phyloP scores from a whole-genome alignment of 1,140 invertebrate species.

The Dolichoris vasculosae region DNA sequence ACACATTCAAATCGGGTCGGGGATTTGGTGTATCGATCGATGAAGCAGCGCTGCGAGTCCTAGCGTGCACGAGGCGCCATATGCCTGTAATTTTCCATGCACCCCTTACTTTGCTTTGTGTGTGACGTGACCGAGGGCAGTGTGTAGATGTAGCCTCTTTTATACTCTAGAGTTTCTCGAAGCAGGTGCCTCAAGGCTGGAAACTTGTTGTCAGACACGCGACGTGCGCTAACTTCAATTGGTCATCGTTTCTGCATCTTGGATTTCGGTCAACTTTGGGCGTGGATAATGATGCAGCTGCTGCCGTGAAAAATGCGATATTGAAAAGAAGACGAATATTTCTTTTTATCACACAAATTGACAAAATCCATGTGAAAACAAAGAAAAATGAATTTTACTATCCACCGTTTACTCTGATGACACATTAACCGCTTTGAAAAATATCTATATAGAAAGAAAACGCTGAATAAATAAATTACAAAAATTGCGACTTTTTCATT shows the following conservation, averaged over 20 bases:
- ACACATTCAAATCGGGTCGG: not conserved
- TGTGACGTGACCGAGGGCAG: not conserved
- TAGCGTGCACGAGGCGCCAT: not conserved
- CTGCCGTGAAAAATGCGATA: too few species aligned
- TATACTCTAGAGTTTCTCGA: not conserved
- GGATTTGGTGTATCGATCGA: slow-evolving; percentile 21
- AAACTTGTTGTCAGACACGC: not conserved
- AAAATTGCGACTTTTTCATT: too few species aligned
- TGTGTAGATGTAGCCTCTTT: not conserved
- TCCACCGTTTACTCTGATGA: too few species aligned
- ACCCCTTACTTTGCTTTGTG: not conserved
- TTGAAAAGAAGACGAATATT: too few species aligned
- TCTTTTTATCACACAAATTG: too few species aligned
- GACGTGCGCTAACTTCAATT: not conserved
- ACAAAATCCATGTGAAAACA: too few species aligned
- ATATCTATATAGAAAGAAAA: too few species aligned
- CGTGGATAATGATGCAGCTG: not conserved
- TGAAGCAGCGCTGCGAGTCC: not conserved
- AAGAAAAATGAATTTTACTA: too few species aligned
- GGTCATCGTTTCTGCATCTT: not conserved
- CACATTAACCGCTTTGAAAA: too few species aligned
- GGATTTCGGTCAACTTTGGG: not conserved
- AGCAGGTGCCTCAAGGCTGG: not conserved
- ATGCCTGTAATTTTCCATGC: slow-evolving; percentile 30
- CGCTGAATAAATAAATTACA: too few species aligned